Conservation (phyloP, 2,797 vertebrate species). For the Notolepis coatsorum region DNA sequence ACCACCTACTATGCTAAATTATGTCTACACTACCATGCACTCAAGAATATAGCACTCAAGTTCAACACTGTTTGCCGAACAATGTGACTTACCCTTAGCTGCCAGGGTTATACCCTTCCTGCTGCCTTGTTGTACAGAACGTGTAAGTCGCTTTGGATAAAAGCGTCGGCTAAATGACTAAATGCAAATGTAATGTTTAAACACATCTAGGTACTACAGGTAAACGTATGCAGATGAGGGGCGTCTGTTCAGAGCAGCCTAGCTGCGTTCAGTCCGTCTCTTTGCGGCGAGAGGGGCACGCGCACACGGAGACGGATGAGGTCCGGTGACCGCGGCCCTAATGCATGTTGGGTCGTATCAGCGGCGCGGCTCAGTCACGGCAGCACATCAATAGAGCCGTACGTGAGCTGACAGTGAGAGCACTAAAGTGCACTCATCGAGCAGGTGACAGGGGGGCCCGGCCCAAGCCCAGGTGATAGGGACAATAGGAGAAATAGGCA, state of each 20-base stretch:
- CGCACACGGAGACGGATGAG: conserved; percentile 72
- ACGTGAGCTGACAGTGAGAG: conserved; percentile 76
- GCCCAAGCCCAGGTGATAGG: conserved; percentile 61
- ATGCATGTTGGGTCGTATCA: conserved; percentile 72
- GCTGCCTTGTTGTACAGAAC: too few relatives aligned
- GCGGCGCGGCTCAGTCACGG: conserved; percentile 75
- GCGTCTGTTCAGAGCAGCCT: conserved; percentile 46
- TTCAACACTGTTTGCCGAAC: too few relatives aligned
- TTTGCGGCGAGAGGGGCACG: conserved; percentile 56
- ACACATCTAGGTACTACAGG: too few relatives aligned
- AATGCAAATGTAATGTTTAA: too few relatives aligned
- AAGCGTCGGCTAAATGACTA: too few relatives aligned
- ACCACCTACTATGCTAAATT: too few relatives aligned
- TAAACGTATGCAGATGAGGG: conserved; percentile 65
- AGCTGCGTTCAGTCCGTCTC: conserved; percentile 60
- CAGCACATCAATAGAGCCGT: conserved; percentile 79
- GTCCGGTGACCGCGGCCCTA: conserved; percentile 69
- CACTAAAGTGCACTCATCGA: conserved; percentile 66
- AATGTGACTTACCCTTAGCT: too few relatives aligned
- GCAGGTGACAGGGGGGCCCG: conserved; percentile 67
- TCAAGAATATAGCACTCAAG: too few relatives aligned
- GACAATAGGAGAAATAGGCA: conserved; percentile 63
- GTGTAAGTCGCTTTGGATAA: too few relatives aligned
- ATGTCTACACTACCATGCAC: too few relatives aligned
- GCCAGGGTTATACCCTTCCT: too few relatives aligned